Evolutionary conservation across 2,113 vertebrate genomes (phyloP), one percentile per base, ranked within the genome.

Genomic region (Arenaria interpres): DNA sequence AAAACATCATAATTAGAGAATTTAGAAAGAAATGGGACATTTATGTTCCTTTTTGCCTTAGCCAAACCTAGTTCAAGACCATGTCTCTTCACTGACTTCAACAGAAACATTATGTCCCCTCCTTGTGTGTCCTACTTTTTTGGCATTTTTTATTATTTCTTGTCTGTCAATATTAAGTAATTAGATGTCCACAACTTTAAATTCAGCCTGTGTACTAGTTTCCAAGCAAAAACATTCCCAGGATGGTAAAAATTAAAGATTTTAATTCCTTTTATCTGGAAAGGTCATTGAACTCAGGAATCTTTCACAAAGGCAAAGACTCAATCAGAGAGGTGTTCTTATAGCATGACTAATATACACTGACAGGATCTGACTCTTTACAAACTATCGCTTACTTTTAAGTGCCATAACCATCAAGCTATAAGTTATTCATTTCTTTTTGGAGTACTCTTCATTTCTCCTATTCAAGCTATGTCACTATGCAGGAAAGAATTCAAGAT

Each of bases 331-430:
- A 60, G 27, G 12, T 71, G 64, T 60, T 94, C 56, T 63, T 56
- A 48, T 33, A 85, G 64, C 91, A 85, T 96, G 80, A 89, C 94
- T 96, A 92, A 97, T 48, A 54, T 12, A 41, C 48, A 64, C 56
- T 85, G 94, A 93, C 93, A 97, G 53, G 80, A 92, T 63, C 60
- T 51, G 73, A 81, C 51, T 92, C 74, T 82, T 82, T 95, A 92
- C 79, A 92, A 88, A 91, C 80, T 91, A 96, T 96, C 84, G 51
- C 73, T 95, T 97, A 93, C 45, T 91, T 95, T 85, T 91, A 95
- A 96, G 94, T 89, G 91, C 89, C 51, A 56, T 81, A 95, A 89
- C 83, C n/a, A 3, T 75, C 77, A 95, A 35, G 23, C 27, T 85
- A 6, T 92, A 87, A 85, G 84, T 96, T 95, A 96, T 96, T 96